Percentiles rank a stretch among this genome's conserved stretches.
Conservation (phyloP, 2,888 invertebrate species). For the Melanchra persicariae region DNA sequence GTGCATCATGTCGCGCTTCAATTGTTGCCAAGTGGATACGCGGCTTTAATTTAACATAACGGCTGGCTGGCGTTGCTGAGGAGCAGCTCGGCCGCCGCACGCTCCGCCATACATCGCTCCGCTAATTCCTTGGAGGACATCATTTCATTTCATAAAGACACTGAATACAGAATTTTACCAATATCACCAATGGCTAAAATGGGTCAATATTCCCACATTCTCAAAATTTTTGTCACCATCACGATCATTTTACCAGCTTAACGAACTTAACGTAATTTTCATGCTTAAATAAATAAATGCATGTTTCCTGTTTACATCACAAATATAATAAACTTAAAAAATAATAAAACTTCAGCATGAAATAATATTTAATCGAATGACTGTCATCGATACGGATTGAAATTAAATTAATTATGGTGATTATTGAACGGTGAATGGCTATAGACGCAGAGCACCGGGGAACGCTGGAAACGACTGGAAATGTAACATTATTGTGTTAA, state of each 20-base stretch:
- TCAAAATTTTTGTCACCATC: background rate
- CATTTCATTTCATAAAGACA: no score
- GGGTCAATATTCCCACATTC: no score
- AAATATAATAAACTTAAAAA: constrained; percentile 27
- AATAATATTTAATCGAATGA: constrained; percentile 50
- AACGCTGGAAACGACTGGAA: constrained; percentile 19
- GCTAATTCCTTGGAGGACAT: no score
- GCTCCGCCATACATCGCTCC: no score
- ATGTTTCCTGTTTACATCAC: constrained; percentile 5
- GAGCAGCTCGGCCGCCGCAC: no score
- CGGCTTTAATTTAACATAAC: no score
- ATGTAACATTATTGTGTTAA: constrained; percentile 28
- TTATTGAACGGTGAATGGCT: constrained; percentile 30
- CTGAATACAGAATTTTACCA: no score
- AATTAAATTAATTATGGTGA: constrained; percentile 54
- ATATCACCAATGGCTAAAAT: background rate
- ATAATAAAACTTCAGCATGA: constrained; percentile 21
- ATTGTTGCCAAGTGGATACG: no score
- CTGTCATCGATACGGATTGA: constrained; percentile 51
- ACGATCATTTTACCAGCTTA: background rate
- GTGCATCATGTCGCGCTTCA: no score
- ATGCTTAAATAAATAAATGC: background rate
- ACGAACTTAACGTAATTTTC: background rate
- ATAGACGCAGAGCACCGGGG: constrained; percentile 12
- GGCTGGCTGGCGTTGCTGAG: no score